These are phyloP conservation scores for Standfussiana lucernea DNA, from an alignment of 2,888 invertebrate genomes.

Conservation along the genomic window DNA sequence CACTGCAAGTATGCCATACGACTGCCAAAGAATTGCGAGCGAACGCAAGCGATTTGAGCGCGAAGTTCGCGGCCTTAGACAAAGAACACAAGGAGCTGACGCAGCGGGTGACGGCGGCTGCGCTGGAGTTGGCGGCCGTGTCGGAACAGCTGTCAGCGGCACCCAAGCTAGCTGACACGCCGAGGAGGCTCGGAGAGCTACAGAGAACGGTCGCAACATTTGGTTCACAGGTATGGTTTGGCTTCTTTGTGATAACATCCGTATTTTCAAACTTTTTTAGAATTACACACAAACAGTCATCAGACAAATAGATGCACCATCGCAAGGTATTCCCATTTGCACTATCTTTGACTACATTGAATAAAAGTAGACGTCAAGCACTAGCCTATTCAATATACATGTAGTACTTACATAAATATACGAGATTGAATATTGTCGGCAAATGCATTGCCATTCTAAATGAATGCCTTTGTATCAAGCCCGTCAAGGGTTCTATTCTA, in stretches of 20 bases:
- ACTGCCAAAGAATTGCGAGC: slow-evolving; percentile 92
- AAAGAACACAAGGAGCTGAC: slow-evolving; percentile 87
- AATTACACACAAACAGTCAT: background rate
- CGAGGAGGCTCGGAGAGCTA: slow-evolving; percentile 89
- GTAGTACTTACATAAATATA: background rate
- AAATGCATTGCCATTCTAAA: background rate
- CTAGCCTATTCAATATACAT: background rate
- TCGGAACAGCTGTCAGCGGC: slow-evolving; percentile 91
- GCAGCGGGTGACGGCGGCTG: slow-evolving; percentile 83
- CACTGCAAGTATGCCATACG: slow-evolving; percentile 93
- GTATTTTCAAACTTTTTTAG: background rate
- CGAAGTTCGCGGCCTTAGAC: slow-evolving; percentile 90
- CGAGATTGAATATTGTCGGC: background rate
- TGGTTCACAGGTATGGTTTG: slow-evolving; percentile 90
- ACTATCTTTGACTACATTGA: background rate
- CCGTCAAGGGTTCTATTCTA: slow-evolving; percentile 14
- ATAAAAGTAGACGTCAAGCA: background rate
- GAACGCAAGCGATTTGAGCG: slow-evolving; percentile 92
- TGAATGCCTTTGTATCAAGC: background rate
- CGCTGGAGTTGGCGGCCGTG: slow-evolving; percentile 88
- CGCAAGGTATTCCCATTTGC: no score
- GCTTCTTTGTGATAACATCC: background rate
- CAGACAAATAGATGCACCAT: background rate
- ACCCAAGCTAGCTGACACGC: slow-evolving; percentile 91
- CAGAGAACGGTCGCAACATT: slow-evolving; percentile 91